A percentile compares a stretch with the other conserved stretches of the same genome.
phyloP scores from a whole-genome alignment of 2,113 vertebrate genomes.

The Abramis brama region DNA sequence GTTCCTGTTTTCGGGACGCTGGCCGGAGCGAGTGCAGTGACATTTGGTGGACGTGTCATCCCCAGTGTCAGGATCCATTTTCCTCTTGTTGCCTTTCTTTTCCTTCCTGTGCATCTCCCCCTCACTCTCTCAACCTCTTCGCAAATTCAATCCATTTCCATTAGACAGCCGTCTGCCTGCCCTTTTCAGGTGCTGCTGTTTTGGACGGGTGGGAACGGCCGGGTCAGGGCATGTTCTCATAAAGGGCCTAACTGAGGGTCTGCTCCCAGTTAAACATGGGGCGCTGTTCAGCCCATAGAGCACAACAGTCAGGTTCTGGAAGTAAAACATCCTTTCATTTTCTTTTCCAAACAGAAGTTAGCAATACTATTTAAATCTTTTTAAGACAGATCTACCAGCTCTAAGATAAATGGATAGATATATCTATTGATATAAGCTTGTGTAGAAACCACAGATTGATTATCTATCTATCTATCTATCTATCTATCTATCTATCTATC shows the following conservation, averaged over 20 bases:
- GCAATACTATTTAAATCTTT: neutral
- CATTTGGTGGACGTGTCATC: constrained; percentile 54
- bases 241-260: constrained; percentile 36
- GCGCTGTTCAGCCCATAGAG: neutral
- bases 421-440: neutral
- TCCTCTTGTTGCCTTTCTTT: constrained; percentile 22
- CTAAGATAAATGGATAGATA: neutral
- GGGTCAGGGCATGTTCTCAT: constrained; percentile 49
- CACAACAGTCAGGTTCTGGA: neutral
- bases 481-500: no score
- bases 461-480: no score
- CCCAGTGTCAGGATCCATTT: constrained; percentile 49
- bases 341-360: neutral
- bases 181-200: constrained; percentile 51
- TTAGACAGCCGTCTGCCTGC: constrained; percentile 50
- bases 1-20: neutral
- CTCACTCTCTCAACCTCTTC: constrained; percentile 39
- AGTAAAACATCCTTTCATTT: neutral
- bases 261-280: neutral
- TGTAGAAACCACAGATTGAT: neutral
- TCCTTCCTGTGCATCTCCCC: neutral
- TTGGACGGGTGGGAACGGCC: constrained; percentile 29
- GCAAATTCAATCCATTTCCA: constrained; percentile 50
- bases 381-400: neutral
- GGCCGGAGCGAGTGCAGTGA: constrained; percentile 36